These are phyloP conservation scores for Temnothorax ravouxi DNA, from an alignment of 2,888 invertebrate species.

Conservation along the genomic window DNA sequence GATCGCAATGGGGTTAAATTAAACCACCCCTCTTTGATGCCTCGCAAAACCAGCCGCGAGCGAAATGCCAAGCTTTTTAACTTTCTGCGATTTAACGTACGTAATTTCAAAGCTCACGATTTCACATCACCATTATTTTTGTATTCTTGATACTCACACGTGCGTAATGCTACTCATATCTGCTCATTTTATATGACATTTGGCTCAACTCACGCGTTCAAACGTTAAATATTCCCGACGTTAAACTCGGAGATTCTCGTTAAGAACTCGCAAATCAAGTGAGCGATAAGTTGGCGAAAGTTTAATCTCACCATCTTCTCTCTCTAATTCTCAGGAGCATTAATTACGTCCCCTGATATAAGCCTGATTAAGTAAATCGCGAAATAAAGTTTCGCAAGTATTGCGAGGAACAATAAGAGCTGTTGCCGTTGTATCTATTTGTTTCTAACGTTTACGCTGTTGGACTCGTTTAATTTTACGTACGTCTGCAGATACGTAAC, in stretches of 20 bases:
- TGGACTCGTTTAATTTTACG: constrained; percentile 1
- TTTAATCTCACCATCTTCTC: constrained; percentile 1
- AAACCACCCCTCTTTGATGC: background rate
- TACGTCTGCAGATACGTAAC: too few relatives aligned
- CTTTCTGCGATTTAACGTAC: background rate
- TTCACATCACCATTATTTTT: background rate
- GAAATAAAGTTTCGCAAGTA: background rate
- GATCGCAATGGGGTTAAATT: too few relatives aligned
- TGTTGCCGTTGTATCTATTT: background rate
- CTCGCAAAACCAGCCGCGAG: background rate
- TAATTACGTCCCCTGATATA: background rate
- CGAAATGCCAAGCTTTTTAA: background rate
- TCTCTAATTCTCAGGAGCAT: constrained; percentile 13
- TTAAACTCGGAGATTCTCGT: background rate
- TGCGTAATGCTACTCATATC: background rate
- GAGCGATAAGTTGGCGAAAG: background rate
- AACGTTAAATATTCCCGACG: background rate
- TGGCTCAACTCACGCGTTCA: background rate
- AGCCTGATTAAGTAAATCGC: background rate
- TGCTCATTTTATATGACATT: background rate
- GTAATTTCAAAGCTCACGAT: background rate
- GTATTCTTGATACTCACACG: background rate
- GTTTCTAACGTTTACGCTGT: background rate
- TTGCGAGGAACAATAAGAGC: background rate
- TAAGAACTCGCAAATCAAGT: background rate